These are phyloP conservation scores for Microplitis manilae DNA, from an alignment of 2,888 invertebrate genomes.

Conservation along the genomic window DNA sequence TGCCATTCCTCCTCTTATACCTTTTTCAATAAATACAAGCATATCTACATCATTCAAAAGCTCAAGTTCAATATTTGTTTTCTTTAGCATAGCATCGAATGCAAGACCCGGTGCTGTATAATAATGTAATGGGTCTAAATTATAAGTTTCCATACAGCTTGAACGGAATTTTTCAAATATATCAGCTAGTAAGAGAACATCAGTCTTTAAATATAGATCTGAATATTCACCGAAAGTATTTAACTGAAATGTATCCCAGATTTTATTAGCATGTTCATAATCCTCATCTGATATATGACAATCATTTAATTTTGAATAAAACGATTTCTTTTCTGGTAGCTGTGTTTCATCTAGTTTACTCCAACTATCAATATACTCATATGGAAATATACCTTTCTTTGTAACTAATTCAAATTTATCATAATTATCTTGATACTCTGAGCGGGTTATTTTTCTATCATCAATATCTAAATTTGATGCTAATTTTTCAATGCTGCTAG, in stretches of 20 bases:
- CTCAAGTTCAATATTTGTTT: constrained; percentile 42
- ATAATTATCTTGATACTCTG: constrained; percentile 32
- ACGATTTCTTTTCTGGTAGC: constrained; percentile 49
- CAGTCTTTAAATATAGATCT: constrained; percentile 63
- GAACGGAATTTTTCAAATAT: constrained; percentile 66
- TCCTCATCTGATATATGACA: constrained; percentile 46
- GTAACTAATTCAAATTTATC: constrained; percentile 49
- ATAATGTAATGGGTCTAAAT: constrained; percentile 57
- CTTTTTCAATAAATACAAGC: constrained; percentile 52
- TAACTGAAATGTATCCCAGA: constrained; percentile 61
- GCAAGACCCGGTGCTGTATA: constrained; percentile 44
- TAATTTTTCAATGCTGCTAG: constrained; percentile 54
- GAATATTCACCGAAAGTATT: constrained; percentile 61
- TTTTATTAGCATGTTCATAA: constrained; percentile 60
- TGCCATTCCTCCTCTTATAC: constrained; percentile 53
- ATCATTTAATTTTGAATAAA: constrained; percentile 53
- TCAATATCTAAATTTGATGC: constrained; percentile 47
- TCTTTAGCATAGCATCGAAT: constrained; percentile 47
- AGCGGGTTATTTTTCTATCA: constrained; percentile 40
- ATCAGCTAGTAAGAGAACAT: constrained; percentile 61
- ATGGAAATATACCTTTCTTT: constrained; percentile 61
- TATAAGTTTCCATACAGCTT: constrained; percentile 53
- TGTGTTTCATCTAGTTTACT: constrained; percentile 46
- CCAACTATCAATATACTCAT: constrained; percentile 61
- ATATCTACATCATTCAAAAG: constrained; percentile 52